phyloP scores from a whole-genome alignment of 2,113 vertebrate genomes.

The Ibidorhyncha struthersii region DNA sequence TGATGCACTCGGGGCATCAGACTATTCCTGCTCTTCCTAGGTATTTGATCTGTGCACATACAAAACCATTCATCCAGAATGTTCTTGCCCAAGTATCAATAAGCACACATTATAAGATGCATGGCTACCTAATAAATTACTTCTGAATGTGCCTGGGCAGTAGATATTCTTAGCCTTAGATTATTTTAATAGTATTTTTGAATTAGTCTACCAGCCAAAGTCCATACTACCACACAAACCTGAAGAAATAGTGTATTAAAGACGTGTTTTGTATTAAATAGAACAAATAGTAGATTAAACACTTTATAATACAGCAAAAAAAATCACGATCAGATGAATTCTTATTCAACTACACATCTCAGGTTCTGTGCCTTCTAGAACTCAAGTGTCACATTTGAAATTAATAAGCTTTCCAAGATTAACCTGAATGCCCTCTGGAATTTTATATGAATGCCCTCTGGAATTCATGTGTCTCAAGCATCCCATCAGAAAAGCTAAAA shows the following conservation, averaged over 20 bases:
- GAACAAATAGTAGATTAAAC: neutral
- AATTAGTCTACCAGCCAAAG: neutral
- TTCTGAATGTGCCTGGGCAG: neutral
- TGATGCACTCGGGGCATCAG: neutral
- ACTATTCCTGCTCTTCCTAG: neutral
- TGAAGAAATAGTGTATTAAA: neutral
- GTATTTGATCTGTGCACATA: neutral
- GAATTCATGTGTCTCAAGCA: neutral
- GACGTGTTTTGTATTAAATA: neutral
- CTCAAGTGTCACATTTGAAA: neutral
- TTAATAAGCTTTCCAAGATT: neutral
- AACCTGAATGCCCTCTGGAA: neutral
- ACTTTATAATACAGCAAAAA: neutral
- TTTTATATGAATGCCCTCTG: neutral
- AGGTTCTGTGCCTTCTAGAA: neutral
- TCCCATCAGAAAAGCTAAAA: neutral
- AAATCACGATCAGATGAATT: neutral
- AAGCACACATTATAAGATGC: neutral
- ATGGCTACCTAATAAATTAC: neutral
- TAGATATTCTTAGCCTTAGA: neutral
- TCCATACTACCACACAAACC: neutral
- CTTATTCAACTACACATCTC: neutral
- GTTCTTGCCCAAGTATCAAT: neutral
- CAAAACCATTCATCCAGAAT: neutral
- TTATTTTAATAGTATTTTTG: neutral